phyloP scores from a whole-genome alignment of 2,797 vertebrate species.

The Fistularia commersonii region DNA sequence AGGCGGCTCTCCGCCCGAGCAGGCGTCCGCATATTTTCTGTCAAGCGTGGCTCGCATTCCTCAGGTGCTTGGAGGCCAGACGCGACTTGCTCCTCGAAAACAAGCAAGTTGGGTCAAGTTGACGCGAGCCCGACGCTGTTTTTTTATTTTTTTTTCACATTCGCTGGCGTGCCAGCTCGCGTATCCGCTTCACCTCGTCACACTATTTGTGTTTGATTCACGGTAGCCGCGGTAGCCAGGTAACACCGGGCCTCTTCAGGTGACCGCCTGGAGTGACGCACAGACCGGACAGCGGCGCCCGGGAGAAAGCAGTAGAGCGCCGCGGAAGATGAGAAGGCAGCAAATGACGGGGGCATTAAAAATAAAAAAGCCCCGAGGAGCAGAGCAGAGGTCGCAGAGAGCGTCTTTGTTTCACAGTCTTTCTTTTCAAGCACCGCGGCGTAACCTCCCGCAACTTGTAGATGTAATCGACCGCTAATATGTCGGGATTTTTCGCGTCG shows the following conservation, averaged over 20 bases:
- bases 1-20: conserved; percentile 7
- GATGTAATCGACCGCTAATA: no score
- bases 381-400: background rate
- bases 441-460: no score
- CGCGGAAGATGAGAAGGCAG: conserved; percentile 54
- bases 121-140: no score
- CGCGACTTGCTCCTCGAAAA: conserved; percentile 32
- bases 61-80: conserved; percentile 40
- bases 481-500: no score
- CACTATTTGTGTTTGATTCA: conserved; percentile 27
- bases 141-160: no score
- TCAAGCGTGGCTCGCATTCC: conserved; percentile 47
- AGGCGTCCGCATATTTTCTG: conserved; percentile 16
- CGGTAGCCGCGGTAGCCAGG: conserved; percentile 43
- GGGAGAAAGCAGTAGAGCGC: conserved; percentile 36
- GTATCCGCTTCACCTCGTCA: background rate
- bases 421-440: no score
- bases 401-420: no score
- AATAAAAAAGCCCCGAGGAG: conserved; percentile 46
- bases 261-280: conserved; percentile 41
- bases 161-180: background rate
- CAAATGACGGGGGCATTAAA: conserved; percentile 60
- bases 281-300: conserved; percentile 8
- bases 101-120: conserved; percentile 60
- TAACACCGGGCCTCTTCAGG: conserved; percentile 49